Evolutionary conservation across 2,888 invertebrate genomes (phyloP).

Genomic region (Mythimna pallens): DNA sequence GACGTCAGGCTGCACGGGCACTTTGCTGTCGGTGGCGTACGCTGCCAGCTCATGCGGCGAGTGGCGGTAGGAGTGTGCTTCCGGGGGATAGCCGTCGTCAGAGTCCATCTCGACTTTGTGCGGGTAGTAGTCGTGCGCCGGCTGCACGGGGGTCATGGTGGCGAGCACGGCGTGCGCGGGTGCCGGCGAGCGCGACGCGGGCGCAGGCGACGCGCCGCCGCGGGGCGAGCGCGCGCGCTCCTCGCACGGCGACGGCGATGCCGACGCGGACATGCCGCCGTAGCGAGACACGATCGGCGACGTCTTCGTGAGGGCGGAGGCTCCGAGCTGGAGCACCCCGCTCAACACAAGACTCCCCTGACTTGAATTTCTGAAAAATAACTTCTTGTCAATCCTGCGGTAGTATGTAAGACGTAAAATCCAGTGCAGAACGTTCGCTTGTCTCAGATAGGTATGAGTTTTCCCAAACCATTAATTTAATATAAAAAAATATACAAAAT

Average conservation of each 20-base stretch:
- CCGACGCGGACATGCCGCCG: slow-evolving; percentile 87
- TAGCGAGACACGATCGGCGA: slow-evolving; percentile 75
- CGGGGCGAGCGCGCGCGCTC: slow-evolving; percentile 86
- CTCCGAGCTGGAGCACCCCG: slow-evolving; percentile 86
- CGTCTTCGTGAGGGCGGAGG: slow-evolving; percentile 83
- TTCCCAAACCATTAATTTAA: background rate
- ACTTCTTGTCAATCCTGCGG: slow-evolving; percentile 19
- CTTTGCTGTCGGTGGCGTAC: slow-evolving; percentile 90
- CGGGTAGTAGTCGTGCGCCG: slow-evolving; percentile 93
- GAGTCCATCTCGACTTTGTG: slow-evolving; percentile 92
- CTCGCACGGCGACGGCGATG: slow-evolving; percentile 86
- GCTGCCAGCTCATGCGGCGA: slow-evolving; percentile 89
- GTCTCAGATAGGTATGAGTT: slow-evolving; percentile 27
- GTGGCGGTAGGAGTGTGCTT: slow-evolving; percentile 91
- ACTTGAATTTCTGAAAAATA: slow-evolving; percentile 82
- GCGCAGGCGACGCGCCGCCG: slow-evolving; percentile 88
- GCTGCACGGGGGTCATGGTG: slow-evolving; percentile 96
- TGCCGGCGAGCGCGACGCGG: slow-evolving; percentile 92
- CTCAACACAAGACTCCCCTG: slow-evolving; percentile 76
- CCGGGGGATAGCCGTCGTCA: slow-evolving; percentile 91
- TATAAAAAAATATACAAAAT: slow-evolving; percentile 7
- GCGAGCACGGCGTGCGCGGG: slow-evolving; percentile 94
- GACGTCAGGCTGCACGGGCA: slow-evolving; percentile 89
- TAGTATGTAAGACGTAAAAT: slow-evolving; percentile 5
- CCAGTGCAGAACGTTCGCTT: slow-evolving; percentile 42